Conservation (phyloP, 2,797 vertebrate species). For the Halcyon chelicuti region DNA sequence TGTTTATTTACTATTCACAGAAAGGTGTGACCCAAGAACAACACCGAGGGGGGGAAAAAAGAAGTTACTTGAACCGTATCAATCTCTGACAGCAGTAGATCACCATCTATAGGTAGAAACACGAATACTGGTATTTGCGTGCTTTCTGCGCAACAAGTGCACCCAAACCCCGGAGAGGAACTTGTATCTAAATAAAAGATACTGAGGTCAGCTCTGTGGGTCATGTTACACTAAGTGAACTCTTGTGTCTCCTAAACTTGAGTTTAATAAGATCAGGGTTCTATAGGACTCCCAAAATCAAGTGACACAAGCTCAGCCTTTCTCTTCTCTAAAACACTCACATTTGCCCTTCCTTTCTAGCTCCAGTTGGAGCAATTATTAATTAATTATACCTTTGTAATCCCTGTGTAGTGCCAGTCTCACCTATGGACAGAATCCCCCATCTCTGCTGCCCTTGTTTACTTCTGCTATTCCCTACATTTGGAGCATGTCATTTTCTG, state of each 20-base stretch:
- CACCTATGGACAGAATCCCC: not conserved
- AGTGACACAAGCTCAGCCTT: not conserved
- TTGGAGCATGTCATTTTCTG: not conserved
- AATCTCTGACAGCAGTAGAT: not conserved
- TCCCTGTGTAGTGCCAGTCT: not conserved
- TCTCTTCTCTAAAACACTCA: not conserved
- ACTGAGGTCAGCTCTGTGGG: not conserved
- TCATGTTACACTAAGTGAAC: not conserved
- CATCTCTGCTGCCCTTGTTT: not conserved
- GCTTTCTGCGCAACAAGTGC: not conserved
- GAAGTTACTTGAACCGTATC: not conserved
- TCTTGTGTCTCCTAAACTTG: not conserved
- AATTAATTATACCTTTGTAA: not conserved
- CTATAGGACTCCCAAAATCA: too few species aligned
- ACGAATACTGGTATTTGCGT: not conserved
- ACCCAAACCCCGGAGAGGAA: not conserved
- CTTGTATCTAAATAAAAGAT: not conserved
- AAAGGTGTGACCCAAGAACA: not conserved
- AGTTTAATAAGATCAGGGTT: too few species aligned
- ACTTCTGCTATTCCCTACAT: fast-evolving
- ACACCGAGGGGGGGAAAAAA: not conserved
- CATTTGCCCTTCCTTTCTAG: not conserved
- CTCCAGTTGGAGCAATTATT: not conserved
- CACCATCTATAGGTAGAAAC: slow-evolving; percentile 6
- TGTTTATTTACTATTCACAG: not conserved